A percentile compares a stretch with the other conserved stretches of the same genome.
Conservation (phyloP, 1,140 invertebrate genomes). For the Drosophila navojoa region DNA sequence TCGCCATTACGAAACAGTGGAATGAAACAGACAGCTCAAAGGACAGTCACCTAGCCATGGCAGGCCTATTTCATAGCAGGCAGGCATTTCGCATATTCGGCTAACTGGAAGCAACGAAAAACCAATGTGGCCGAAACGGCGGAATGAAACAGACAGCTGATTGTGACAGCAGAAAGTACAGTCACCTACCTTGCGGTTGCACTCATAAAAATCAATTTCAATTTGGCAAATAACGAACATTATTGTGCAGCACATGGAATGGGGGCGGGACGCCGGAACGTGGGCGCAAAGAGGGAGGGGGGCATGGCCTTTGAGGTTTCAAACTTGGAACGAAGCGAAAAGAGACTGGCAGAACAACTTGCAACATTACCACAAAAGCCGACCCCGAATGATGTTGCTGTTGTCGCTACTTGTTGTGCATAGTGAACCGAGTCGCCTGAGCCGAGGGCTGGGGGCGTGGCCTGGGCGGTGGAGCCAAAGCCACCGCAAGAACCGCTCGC, state of each 20-base stretch:
- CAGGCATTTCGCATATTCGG: too few species aligned
- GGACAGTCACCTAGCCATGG: too few species aligned
- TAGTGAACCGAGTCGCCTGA: background rate
- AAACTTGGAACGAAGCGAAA: background rate
- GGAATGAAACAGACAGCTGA: conserved; percentile 1
- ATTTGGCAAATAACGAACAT: conserved; percentile 49
- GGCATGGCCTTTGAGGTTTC: background rate
- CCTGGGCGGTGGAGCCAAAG: conserved; percentile 5
- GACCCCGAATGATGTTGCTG: conserved; percentile 39
- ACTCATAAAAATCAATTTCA: conserved; percentile 70
- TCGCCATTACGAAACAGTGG: too few species aligned
- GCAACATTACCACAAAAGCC: conserved; percentile 58
- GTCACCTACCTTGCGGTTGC: conserved; percentile 25
- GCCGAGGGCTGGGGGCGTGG: background rate
- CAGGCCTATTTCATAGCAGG: too few species aligned
- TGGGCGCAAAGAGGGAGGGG: too few species aligned
- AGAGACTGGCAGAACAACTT: conserved; percentile 48
- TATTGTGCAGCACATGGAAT: conserved; percentile 43
- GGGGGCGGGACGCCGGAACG: background rate
- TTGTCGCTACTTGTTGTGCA: conserved; percentile 19
- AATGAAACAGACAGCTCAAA: too few species aligned
- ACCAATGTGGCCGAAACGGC: background rate
- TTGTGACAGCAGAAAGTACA: conserved; percentile 9
- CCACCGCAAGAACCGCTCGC: conserved; percentile 73
- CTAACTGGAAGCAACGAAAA: too few species aligned